These are phyloP conservation scores for Drosophila kanapiae DNA, from an alignment of 1,140 invertebrate genomes.

Conservation along the genomic window DNA sequence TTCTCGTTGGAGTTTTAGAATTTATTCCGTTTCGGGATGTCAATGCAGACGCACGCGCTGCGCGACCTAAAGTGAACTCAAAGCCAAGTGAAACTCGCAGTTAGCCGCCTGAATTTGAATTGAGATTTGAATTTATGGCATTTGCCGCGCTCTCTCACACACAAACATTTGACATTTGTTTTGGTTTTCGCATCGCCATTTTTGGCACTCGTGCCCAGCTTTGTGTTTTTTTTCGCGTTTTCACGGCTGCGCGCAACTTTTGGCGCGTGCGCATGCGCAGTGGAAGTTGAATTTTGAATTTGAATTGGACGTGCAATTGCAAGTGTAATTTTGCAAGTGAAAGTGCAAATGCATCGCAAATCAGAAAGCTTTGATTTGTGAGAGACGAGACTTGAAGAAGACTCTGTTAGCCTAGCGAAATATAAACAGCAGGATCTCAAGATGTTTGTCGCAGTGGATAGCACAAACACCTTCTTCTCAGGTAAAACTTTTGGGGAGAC, in stretches of 20 bases:
- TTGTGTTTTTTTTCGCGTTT: slow-evolving; percentile 17
- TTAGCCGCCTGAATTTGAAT: slow-evolving; percentile 28
- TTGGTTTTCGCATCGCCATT: slow-evolving; percentile 39
- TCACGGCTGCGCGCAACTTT: slow-evolving; percentile 19
- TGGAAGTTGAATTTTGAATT: slow-evolving; percentile 5
- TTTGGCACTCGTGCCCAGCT: slow-evolving; percentile 41
- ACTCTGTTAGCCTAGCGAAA: slow-evolving; percentile 1
- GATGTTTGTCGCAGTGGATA: slow-evolving; percentile 84
- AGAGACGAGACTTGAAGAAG: slow-evolving; percentile 29
- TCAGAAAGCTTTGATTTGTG: slow-evolving; percentile 42
- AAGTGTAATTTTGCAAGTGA: slow-evolving; percentile 49
- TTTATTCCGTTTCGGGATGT: slow-evolving; percentile 85
- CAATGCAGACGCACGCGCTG: slow-evolving; percentile 81
- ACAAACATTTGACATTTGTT: slow-evolving; percentile 34
- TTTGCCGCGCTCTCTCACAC: slow-evolving; percentile 44
- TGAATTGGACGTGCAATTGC: slow-evolving; percentile 2
- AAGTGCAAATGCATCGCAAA: slow-evolving; percentile 75
- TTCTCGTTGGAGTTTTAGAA: slow-evolving; percentile 83
- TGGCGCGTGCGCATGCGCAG: slow-evolving; percentile 68
- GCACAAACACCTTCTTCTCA: slow-evolving; percentile 81
- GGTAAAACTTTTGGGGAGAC: slow-evolving; percentile 47
- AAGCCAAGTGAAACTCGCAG: slow-evolving; percentile 27
- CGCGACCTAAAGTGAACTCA: slow-evolving; percentile 35
- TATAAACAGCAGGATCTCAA: slow-evolving; percentile 47
- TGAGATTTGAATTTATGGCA: slow-evolving; percentile 46